Conservation (phyloP, 2,888 invertebrate species). For the Patella ulyssiponensis region DNA sequence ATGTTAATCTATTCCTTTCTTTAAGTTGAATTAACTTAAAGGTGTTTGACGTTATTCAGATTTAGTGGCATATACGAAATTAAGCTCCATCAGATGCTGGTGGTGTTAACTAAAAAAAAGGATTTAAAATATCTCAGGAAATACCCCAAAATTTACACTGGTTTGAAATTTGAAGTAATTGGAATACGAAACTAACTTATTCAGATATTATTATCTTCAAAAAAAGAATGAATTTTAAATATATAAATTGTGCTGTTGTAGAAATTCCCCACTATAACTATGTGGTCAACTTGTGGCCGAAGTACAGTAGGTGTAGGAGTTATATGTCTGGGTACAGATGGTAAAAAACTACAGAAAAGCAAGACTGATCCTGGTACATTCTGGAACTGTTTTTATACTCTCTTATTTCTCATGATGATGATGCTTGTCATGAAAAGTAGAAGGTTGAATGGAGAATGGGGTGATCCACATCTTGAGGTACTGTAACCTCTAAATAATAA, state of each 20-base stretch:
- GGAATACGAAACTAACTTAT: too few relatives aligned
- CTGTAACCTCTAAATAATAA: too few relatives aligned
- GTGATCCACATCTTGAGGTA: slow-evolving; percentile 15
- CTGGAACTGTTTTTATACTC: slow-evolving; percentile 67
- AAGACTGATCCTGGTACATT: slow-evolving; percentile 64
- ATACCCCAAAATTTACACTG: too few relatives aligned
- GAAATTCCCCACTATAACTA: slow-evolving; percentile 59
- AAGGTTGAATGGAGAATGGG: slow-evolving; percentile 44
- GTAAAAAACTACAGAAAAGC: slow-evolving; percentile 39
- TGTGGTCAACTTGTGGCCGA: slow-evolving; percentile 65
- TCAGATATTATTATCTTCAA: too few relatives aligned
- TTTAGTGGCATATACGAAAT: too few relatives aligned
- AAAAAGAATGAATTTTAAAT: not conserved
- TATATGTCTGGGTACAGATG: slow-evolving; percentile 57
- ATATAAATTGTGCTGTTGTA: slow-evolving; percentile 27
- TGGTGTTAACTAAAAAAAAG: too few relatives aligned
- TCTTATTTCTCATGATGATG: slow-evolving; percentile 56
- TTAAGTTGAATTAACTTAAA: too few relatives aligned
- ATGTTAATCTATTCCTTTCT: too few relatives aligned
- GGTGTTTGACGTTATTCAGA: too few relatives aligned
- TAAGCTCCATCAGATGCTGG: too few relatives aligned
- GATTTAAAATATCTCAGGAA: too few relatives aligned
- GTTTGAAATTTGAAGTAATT: too few relatives aligned
- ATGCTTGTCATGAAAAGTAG: slow-evolving; percentile 58
- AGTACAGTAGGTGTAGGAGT: slow-evolving; percentile 61